Conservation (phyloP, 2,888 invertebrate genomes). For the Trachelus iudaicus region DNA sequence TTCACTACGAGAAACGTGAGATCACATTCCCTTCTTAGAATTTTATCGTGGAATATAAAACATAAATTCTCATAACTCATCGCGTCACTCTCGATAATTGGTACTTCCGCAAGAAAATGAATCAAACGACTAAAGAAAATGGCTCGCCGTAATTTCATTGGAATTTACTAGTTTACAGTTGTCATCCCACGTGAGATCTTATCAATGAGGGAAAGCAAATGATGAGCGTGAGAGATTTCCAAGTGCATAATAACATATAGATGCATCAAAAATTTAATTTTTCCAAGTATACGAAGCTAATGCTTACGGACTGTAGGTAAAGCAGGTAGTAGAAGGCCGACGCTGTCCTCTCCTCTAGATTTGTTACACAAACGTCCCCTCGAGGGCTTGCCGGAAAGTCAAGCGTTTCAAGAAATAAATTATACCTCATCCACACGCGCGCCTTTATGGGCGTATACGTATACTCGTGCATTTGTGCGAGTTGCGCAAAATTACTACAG, state of each 20-base stretch:
- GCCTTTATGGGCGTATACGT: background rate
- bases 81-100: background rate
- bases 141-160: background rate
- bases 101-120: background rate
- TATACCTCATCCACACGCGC: background rate
- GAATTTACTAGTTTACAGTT: constrained; percentile 16
- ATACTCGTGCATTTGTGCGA: background rate
- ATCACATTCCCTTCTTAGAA: background rate
- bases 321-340: background rate
- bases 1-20: background rate
- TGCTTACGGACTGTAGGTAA: background rate
- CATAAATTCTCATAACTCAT: background rate
- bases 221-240: background rate
- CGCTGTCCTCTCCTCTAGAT: background rate
- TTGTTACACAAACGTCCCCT: background rate
- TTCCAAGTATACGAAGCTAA: background rate
- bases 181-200: background rate
- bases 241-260: background rate
- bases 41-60: background rate
- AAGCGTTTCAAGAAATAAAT: constrained; percentile 1
- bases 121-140: background rate
- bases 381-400: background rate
- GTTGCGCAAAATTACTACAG: background rate
- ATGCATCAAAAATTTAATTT: background rate
- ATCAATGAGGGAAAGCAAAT: background rate